Conservation (phyloP, 2,888 invertebrate species). For the Xylophagus ater region DNA sequence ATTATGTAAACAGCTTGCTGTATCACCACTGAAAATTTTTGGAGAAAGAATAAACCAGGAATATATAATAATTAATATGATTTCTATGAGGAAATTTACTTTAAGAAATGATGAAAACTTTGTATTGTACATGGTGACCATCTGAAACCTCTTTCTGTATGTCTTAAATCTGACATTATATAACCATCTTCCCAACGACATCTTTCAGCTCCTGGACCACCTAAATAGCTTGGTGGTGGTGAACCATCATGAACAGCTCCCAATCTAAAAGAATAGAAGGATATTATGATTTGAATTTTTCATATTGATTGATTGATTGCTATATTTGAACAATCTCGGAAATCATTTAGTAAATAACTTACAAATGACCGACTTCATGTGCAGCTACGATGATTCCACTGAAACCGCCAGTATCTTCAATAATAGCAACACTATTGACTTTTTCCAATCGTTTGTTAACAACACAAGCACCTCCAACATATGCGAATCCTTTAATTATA, state of each 20-base stretch:
- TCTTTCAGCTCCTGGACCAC: constrained; percentile 88
- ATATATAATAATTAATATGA: background rate
- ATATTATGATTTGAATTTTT: constrained; percentile 12
- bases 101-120: constrained; percentile 89
- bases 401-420: constrained; percentile 92
- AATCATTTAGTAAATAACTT: constrained; percentile 41
- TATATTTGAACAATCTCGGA: background rate
- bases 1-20: constrained; percentile 86
- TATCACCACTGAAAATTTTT: constrained; percentile 65
- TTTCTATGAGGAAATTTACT: constrained; percentile 49
- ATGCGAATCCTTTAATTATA: constrained; percentile 73
- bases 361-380: constrained; percentile 95
- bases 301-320: background rate
- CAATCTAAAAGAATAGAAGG: constrained; percentile 45
- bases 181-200: constrained; percentile 94
- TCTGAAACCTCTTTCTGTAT: constrained; percentile 88
- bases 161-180: constrained; percentile 89
- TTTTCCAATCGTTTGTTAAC: constrained; percentile 91
- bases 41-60: background rate
- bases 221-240: constrained; percentile 86
- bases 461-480: constrained; percentile 91
- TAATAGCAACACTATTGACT: constrained; percentile 92
- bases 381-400: constrained; percentile 94
- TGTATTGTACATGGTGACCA: constrained; percentile 90
- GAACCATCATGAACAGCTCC: constrained; percentile 96